Percentiles rank a stretch among this genome's conserved stretches.
Conservation (phyloP, 2,797 vertebrate species). For the Novumbra hubbsi region DNA sequence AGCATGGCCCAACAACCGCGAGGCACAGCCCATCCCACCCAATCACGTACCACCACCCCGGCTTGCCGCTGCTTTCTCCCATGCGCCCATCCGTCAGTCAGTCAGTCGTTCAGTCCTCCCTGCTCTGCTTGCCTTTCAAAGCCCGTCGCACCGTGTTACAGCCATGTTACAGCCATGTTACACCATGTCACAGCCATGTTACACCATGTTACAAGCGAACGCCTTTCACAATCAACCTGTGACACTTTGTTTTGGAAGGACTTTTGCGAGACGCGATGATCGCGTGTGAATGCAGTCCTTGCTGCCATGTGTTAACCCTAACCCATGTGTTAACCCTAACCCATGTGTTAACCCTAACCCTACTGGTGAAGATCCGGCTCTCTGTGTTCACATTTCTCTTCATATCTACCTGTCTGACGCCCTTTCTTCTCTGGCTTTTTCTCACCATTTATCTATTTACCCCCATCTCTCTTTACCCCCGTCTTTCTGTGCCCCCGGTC, state of each 20-base stretch:
- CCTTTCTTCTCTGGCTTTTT: neutral
- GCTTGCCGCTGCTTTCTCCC: conserved; percentile 14
- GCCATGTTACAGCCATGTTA: conserved; percentile 51
- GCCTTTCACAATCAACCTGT: neutral
- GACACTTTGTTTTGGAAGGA: conserved; percentile 41
- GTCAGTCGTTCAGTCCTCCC: neutral
- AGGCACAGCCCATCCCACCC: conserved; percentile 41
- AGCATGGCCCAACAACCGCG: conserved; percentile 35
- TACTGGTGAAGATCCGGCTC: no score
- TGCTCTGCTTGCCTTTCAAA: conserved; percentile 7
- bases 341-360: no score
- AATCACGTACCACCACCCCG: conserved; percentile 22
- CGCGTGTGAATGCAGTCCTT: conserved; percentile 51
- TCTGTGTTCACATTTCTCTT: no score
- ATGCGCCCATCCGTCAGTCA: neutral
- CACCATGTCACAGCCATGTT: conserved; percentile 45
- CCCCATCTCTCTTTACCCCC: neutral
- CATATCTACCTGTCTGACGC: neutral
- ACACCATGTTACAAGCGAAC: conserved; percentile 18
- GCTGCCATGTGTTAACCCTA: conserved; percentile 51
- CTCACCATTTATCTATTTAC: neutral
- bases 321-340: no score
- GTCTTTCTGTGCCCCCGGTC: neutral
- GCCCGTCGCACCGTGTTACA: conserved; percentile 35
- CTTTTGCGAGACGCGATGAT: conserved; percentile 21